Evolutionary conservation across 2,113 vertebrate genomes (phyloP), one percentile per base, ranked within the genome.

Genomic region (Nibea albiflora): DNA sequence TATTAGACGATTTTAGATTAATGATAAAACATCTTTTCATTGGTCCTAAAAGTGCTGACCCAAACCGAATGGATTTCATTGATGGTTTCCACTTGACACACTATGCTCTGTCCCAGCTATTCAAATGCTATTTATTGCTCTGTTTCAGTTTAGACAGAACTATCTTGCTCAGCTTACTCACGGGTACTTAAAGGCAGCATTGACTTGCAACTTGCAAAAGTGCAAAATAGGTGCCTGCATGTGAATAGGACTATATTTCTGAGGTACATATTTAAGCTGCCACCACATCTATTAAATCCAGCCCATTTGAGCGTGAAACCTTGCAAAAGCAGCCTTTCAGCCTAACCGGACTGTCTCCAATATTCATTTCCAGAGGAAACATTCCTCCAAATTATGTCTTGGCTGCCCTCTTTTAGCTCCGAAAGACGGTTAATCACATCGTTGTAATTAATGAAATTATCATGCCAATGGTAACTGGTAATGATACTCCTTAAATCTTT

Each of bases 371-470:
- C 17, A n/a, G 11, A 31, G 42, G 50, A 75, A 85, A 84, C 56
- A 47, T 46, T 49, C 73, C 80, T 78, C n/a, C 3, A 75, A 61
- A 79, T 81, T 35, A 71, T 58, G 60, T 75, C 71, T 68, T 74
- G 80, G 58, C 77, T 76, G 81, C 50, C 19, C 56, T 67, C 47
- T 28, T 31, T 20, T 39, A 56, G n/a, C 58, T 22, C 68, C 46
- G 60, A 54, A 63, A 66, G 64, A 79, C 66, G 75, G 49, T 88
- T 85, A 86, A 88, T 85, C 80, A 74, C 76, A 68, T 69, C 46
- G 72, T 64, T 58, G 58, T 79, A 84, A 84, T 86, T 89, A 85
- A 81, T 86, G 44, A 88, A 85, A 90, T 80, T 58, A 83, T 80
- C 76, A 73, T 11, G 24, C 73, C n/a, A 28, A 11, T 12, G 16